Evolutionary conservation across 2,888 invertebrate species (phyloP), one percentile per base, ranked within the genome.

Genomic region (Automeris io): DNA sequence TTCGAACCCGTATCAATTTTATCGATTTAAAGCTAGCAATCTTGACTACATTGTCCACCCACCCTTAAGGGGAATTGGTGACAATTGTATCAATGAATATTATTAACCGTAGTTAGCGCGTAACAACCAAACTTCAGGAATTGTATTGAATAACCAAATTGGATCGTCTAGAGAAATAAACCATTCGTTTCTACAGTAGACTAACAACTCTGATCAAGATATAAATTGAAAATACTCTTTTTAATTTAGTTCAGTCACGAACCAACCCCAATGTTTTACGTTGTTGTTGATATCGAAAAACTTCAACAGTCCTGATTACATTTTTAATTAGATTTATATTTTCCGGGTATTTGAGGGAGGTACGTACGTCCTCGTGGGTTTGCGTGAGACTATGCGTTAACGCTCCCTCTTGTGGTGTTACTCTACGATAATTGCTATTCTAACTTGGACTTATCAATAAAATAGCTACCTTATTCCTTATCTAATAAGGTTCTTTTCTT

Each of bases 381-480:
- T 47, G 67, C 70, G 66, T 71, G 74, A 55, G 54, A 49, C 54
- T 59, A 52, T 60, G 54, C 61, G 69, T 73, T 72, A 72, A 53
- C 64, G 58, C 58, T 58, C 57, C 46, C 57, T 57, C 58, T 57
- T 54, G 53, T 57, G 54, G 45, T 49, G 54, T 57, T 57, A 54
- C 54, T 62, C 53, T 47, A 58, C 53, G 49, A 60, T 70, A 66
- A 70, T 70, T 70, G 59, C 53, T 57, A 55, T 57, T 70, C 66
- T 57, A 65, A 61, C 47, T 49, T 18, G 13, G 39, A 42, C 39
- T 33, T 24, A 32, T 26, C 52, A 47, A 42, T 33, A 41, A 7
- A 60, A 42, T 52, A 19, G 49, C 31, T 41, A 54, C 60, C 46
- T 40, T 66, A 56, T 49, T 13, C 3, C 18, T 9, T 18, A 9